A percentile compares a stretch with the other conserved stretches of the same genome.
phyloP scores from a whole-genome alignment of 1,140 invertebrate species.

The Caenorhabditis remanei region DNA sequence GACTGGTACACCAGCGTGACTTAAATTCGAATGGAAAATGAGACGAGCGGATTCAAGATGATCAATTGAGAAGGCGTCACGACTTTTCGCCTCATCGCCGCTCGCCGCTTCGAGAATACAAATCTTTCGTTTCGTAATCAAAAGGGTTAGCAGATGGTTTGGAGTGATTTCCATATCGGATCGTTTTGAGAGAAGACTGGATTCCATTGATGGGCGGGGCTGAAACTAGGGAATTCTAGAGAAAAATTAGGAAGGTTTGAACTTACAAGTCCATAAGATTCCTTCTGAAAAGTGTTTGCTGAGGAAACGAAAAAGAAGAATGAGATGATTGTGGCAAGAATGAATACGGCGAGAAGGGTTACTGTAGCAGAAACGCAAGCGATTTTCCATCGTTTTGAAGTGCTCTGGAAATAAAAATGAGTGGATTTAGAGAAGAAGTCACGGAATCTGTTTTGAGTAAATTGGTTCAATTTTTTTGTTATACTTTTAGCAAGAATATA shows the following conservation, averaged over 20 bases:
- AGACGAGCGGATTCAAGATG: slow-evolving; percentile 69
- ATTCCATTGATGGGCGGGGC: slow-evolving; percentile 40
- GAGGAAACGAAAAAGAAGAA: slow-evolving; percentile 42
- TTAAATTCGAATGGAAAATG: slow-evolving; percentile 72
- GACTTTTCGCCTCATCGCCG: slow-evolving; percentile 52
- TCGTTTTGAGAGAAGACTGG: slow-evolving; percentile 34
- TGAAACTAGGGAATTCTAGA: background rate
- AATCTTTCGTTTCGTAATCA: slow-evolving; percentile 68
- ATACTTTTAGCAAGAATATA: too few relatives aligned
- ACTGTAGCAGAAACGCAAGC: slow-evolving; percentile 42
- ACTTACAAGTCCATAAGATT: slow-evolving; percentile 30
- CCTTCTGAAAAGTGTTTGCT: slow-evolving; percentile 18
- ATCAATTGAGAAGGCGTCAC: slow-evolving; percentile 60
- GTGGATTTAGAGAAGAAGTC: background rate
- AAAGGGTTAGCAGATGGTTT: slow-evolving; percentile 64
- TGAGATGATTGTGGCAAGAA: slow-evolving; percentile 21
- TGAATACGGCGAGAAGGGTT: slow-evolving; percentile 28
- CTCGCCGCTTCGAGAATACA: slow-evolving; percentile 66
- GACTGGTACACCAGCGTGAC: slow-evolving; percentile 76
- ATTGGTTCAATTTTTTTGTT: too few relatives aligned
- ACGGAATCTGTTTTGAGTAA: too few relatives aligned
- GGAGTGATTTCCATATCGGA: slow-evolving; percentile 63
- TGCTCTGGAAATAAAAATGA: background rate
- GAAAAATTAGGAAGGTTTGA: background rate
- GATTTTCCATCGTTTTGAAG: slow-evolving; percentile 49